phyloP scores from a whole-genome alignment of 2,113 vertebrate species.

The Burhinus oedicnemus region DNA sequence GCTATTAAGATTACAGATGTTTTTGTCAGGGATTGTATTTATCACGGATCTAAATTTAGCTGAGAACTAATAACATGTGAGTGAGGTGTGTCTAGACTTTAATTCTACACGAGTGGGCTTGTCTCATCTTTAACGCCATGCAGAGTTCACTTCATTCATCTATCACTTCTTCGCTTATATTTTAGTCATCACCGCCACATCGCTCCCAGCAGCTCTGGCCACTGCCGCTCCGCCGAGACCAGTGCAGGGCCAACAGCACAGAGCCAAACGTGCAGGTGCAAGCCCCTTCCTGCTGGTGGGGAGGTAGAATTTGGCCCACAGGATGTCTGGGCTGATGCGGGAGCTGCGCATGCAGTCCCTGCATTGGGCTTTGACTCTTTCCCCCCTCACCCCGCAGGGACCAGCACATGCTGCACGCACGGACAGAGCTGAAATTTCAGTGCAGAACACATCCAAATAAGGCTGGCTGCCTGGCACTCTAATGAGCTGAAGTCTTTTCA shows the following conservation, averaged over 20 bases:
- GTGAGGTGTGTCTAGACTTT: constrained; percentile 23
- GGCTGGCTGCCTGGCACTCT: constrained; percentile 9
- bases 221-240: rapidly evolving
- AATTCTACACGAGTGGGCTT: neutral
- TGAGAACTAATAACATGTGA: constrained; percentile 23
- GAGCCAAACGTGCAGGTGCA: neutral
- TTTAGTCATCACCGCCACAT: rapidly evolving
- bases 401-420: neutral
- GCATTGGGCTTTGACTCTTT: rapidly evolving
- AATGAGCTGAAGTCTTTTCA: constrained; percentile 54
- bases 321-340: rapidly evolving
- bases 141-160: neutral
- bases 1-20: constrained; percentile 48
- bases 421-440: neutral
- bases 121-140: rapidly evolving
- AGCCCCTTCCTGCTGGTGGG: neutral
- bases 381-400: neutral
- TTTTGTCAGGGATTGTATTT: constrained; percentile 61
- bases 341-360: rapidly evolving
- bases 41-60: constrained; percentile 58
- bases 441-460: neutral
- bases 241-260: neutral
- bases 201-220: neutral
- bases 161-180: rapidly evolving
- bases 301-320: neutral